phyloP scores from a whole-genome alignment of 1,140 invertebrate genomes.

The Drosophila truncata region DNA sequence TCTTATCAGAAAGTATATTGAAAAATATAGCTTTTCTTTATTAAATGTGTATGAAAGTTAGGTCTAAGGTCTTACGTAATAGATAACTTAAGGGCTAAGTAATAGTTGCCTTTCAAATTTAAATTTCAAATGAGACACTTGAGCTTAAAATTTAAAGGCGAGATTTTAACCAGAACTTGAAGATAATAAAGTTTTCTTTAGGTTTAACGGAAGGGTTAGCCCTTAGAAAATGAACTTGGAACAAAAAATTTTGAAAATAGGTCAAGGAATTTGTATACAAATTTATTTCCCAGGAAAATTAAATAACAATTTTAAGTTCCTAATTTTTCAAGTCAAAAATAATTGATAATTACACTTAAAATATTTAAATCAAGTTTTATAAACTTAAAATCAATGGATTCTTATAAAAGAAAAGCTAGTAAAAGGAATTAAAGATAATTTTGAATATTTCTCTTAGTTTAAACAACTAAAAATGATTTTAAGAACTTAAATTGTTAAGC shows the following conservation, averaged over 20 bases:
- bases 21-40: constrained; percentile 1
- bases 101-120: neutral
- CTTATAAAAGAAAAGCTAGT: no score
- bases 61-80: neutral
- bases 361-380: no score
- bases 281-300: neutral
- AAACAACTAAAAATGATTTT: no score
- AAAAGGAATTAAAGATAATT: no score
- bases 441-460: no score
- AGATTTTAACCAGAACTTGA: neutral
- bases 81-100: neutral
- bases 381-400: no score
- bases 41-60: no score
- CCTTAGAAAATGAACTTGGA: no score
- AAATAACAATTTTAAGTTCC: neutral
- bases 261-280: neutral
- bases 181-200: neutral
- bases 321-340: no score
- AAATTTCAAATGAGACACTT: neutral
- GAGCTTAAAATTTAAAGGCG: neutral
- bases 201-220: neutral
- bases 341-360: no score
- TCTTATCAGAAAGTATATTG: constrained; percentile 17
- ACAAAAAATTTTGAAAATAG: neutral
- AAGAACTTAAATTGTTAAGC: no score